A percentile compares a stretch with the other conserved stretches of the same genome.
These are phyloP conservation scores for Craseonycteris thonglongyai DNA, from an alignment of 2,113 vertebrate genomes.

Conservation along the genomic window DNA sequence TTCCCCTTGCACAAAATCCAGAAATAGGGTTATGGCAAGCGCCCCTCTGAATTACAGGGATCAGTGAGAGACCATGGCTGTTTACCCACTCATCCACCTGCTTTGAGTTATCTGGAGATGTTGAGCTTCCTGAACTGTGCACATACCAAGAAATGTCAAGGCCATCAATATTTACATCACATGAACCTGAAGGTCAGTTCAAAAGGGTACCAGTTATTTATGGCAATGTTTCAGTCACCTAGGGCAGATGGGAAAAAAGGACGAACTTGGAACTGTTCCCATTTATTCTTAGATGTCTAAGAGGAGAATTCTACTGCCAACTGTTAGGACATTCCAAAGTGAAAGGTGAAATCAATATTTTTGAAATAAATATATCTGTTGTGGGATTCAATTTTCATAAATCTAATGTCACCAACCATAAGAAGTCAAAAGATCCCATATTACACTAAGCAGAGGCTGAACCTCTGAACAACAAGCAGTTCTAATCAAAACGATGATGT, in stretches of 20 bases:
- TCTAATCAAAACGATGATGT: neutral
- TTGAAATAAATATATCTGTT: neutral
- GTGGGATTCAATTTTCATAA: neutral
- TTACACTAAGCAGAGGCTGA: neutral
- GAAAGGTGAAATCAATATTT: constrained; percentile 10
- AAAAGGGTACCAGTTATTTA: constrained; percentile 49
- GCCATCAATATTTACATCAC: constrained; percentile 38
- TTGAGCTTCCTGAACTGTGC: neutral
- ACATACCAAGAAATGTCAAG: constrained; percentile 18
- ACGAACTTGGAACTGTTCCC: neutral
- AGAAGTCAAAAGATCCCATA: neutral
- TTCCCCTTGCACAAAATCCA: neutral
- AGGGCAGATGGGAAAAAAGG: neutral
- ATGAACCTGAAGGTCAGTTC: constrained; percentile 50
- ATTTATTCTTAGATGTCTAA: constrained; percentile 1
- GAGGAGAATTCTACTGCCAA: neutral
- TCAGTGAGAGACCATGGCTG: neutral
- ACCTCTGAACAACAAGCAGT: neutral
- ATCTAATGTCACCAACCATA: neutral
- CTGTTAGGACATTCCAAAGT: neutral
- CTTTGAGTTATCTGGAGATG: constrained; percentile 36
- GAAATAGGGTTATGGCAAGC: neutral
- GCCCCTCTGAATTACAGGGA: neutral
- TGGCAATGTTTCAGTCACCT: constrained; percentile 11
- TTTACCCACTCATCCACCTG: neutral